phyloP scores from a whole-genome alignment of 2,797 vertebrate genomes.

The Rhincodon typus region DNA sequence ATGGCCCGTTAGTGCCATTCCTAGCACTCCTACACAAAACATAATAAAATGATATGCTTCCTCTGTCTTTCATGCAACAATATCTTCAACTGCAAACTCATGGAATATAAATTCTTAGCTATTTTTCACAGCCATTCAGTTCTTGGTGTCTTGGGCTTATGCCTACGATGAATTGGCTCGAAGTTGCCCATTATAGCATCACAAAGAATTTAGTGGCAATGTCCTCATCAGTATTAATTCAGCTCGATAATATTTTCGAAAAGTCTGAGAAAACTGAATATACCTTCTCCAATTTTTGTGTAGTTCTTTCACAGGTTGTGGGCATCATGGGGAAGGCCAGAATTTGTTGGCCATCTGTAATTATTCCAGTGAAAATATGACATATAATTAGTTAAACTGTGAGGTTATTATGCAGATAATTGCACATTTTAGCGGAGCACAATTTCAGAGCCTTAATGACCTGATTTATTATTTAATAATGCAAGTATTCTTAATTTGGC shows the following conservation, averaged over 20 bases:
- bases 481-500: background rate
- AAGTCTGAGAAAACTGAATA: background rate
- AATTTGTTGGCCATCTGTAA: too few relatives aligned
- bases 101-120: background rate
- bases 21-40: background rate
- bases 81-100: background rate
- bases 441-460: background rate
- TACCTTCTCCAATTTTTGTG: background rate
- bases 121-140: background rate
- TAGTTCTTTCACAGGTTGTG: too few relatives aligned
- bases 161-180: too few relatives aligned
- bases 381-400: background rate
- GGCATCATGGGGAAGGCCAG: too few relatives aligned
- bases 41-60: background rate
- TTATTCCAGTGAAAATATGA: too few relatives aligned
- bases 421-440: too few relatives aligned
- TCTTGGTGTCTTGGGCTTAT: background rate
- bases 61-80: background rate
- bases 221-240: background rate
- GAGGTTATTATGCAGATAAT: background rate
- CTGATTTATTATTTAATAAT: background rate
- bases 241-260: background rate
- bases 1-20: background rate
- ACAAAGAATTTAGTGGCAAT: background rate
- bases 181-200: background rate